Base-by-base conservation (phyloP, 2,113 vertebrate genomes). In the Vanacampus margaritifer region DNA sequence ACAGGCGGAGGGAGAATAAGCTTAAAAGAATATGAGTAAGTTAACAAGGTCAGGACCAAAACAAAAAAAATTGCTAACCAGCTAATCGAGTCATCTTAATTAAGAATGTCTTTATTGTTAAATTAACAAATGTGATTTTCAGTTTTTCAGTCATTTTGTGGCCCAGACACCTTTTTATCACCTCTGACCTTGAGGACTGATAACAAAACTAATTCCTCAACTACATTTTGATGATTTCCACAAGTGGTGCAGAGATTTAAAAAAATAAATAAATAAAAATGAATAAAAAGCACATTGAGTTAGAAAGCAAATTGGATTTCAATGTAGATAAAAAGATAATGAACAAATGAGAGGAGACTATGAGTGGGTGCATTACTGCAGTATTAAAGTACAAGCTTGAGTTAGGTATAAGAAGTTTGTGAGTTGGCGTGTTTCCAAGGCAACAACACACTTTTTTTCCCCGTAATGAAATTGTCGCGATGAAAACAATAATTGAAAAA, bases 141-240 rank as follows among this genome's bases (percentile, higher is more conserved):
- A 3, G 14, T 6, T 48, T 58, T 58, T 37, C 16, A 57, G 2
- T 64, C 21, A 65, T 48, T 58, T 71, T 39, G 9, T 32, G 12
- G 16, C 26, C 26, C 45, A 36, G 26, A n/a, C n/a, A 23, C 16
- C 10, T 21, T 45, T 50, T 21, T 41, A 26, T 69, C 53, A 45
- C 19, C 39, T 69, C 21, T 43, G 35, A 70, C 28, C 28, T 37
- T 64, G 21, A 32, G 37, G 45, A 46, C 56, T 61, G 48, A 62
- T 75, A 62, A 66, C 35, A 64, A 69, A 68, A 50, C 5, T 14
- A 37, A 32, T 45, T 69, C 35, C 45, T 69, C 16, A 51, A 48
- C 17, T 36, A 14, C 54, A 12, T 26, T 2, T 26, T 54, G 9
- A 17, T 21, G 6, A 54, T 65, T 64, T 50, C 32, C 53, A 54